These are phyloP conservation scores for Coelopa frigida DNA, from an alignment of 1,140 invertebrate genomes.

Conservation along the genomic window DNA sequence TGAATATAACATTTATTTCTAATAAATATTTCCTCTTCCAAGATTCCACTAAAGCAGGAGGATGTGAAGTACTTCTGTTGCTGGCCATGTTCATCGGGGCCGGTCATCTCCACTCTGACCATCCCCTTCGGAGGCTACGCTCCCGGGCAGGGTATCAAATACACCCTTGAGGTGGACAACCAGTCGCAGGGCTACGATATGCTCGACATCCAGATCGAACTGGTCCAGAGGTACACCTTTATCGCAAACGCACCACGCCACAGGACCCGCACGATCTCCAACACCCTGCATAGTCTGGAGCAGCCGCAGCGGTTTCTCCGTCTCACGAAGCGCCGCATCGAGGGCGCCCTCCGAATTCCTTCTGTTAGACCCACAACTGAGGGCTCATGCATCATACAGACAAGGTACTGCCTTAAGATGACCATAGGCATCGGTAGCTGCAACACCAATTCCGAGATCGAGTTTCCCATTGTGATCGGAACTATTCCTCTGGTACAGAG, in stretches of 20 bases:
- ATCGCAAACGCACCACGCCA: slow-evolving; percentile 16
- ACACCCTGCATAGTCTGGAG: slow-evolving; percentile 11
- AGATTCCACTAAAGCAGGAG: slow-evolving; percentile 21
- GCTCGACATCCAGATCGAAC: slow-evolving; percentile 16
- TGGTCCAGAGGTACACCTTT: slow-evolving; percentile 24
- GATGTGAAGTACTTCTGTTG: slow-evolving; percentile 30
- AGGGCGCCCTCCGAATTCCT: slow-evolving; percentile 24
- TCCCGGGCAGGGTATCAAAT: slow-evolving; percentile 30
- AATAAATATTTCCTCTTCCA: neutral
- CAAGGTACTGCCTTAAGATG: slow-evolving; percentile 20
- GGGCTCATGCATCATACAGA: slow-evolving; percentile 18
- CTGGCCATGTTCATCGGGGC: slow-evolving; percentile 34
- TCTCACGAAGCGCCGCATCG: slow-evolving; percentile 24
- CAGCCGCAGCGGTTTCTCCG: slow-evolving; percentile 21
- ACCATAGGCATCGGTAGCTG: slow-evolving; percentile 24
- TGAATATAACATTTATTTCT: too few relatives aligned
- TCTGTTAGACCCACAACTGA: slow-evolving; percentile 43
- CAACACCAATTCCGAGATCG: slow-evolving; percentile 20
- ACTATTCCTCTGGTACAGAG: slow-evolving; percentile 31
- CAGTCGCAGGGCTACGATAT: slow-evolving; percentile 27
- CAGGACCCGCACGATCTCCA: slow-evolving; percentile 15
- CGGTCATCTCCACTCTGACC: slow-evolving; percentile 22
- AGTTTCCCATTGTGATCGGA: slow-evolving; percentile 29
- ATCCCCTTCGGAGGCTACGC: slow-evolving; percentile 36
- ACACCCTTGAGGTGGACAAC: slow-evolving; percentile 25